Evolutionary conservation across 2,888 invertebrate species (phyloP).

Genomic region (Caenorhabditis imperialis): DNA sequence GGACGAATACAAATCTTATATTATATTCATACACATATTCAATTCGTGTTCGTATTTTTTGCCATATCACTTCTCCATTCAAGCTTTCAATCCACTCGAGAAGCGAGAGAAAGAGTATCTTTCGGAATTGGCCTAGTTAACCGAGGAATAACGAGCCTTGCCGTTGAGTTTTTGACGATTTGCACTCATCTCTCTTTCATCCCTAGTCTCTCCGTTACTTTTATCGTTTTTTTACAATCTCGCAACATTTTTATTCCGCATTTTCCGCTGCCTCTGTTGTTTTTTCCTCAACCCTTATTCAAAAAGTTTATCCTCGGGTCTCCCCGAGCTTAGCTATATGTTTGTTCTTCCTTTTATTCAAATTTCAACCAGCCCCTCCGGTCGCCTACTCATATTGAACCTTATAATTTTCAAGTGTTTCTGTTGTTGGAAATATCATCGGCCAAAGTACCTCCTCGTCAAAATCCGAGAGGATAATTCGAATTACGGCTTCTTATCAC

Average conservation of each 20-base stretch:
- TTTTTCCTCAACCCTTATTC: slow-evolving; percentile 21
- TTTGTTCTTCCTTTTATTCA: slow-evolving; percentile 42
- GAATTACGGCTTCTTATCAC: slow-evolving; percentile 47
- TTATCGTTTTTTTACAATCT: slow-evolving; percentile 54
- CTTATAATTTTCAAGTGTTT: slow-evolving; percentile 48
- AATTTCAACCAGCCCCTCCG: slow-evolving; percentile 25
- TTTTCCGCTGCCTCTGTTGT: slow-evolving; percentile 14
- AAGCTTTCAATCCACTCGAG: slow-evolving; percentile 7
- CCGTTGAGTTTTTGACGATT: slow-evolving; percentile 42
- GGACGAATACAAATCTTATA: slow-evolving; percentile 2
- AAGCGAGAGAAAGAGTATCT: slow-evolving; percentile 36
- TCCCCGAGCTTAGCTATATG: slow-evolving; percentile 24
- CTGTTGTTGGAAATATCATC: background rate
- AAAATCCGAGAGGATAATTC: slow-evolving; percentile 42
- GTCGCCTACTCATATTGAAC: slow-evolving; percentile 50
- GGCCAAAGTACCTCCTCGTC: slow-evolving; percentile 16
- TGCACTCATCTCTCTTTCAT: slow-evolving; percentile 30
- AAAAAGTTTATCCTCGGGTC: slow-evolving; percentile 30
- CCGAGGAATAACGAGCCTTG: slow-evolving; percentile 45
- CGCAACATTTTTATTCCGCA: slow-evolving; percentile 15
- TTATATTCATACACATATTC: slow-evolving; percentile 8
- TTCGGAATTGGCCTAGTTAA: slow-evolving; percentile 52
- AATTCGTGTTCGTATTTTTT: slow-evolving; percentile 1
- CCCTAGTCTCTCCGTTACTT: slow-evolving; percentile 24
- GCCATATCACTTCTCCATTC: background rate